Evolutionary conservation across 2,888 invertebrate genomes (phyloP), one percentile per base, ranked within the genome.

Genomic region (Iselma pallidipennis): DNA sequence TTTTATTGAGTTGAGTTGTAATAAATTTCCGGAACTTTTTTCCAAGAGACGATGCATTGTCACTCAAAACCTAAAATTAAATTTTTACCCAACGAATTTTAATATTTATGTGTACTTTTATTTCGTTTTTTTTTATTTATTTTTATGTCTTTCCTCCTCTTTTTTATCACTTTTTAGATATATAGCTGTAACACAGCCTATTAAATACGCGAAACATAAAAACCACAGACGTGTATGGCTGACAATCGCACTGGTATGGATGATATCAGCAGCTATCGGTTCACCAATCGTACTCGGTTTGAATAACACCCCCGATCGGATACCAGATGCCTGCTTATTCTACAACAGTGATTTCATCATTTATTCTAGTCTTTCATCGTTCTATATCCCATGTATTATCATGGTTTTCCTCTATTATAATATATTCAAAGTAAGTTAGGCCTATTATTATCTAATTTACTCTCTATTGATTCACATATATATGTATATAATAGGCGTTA

Each of bases 191-290:
- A 98, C 98, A 50, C 94, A 95, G 81, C 99, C 99, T 76, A 98
- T 99, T 81, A 96, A 98, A 83, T 99, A 99, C 85, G 96, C 98
- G 62, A 96, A 96, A 80, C 97, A 98, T 87, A 96, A 96, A 86
- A 98, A 96, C 86, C 95, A 93, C 84, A 87, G 90, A 56, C 89
- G 98, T 65, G 96, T 98, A 49, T 94, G 94, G 89, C 84, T 96
- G 81, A 98, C 97, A 73, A 96, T 99, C 76, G 90, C 91, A 42
- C 85, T 97, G 67, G 97, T 97, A 55, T 99, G 99, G 99, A 88
- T 94, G 72, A 93, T 98, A 80, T 94, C 94, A 61, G 91, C 92
- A 1, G 94, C 95, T 64, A 98, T 99, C 71, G 98, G 97, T 33
- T 92, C 95, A 16, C 99, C 98, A 50, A 96, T 99, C 72, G 94